These are phyloP conservation scores for Eudemis profundana DNA, from an alignment of 2,888 invertebrate genomes.

Conservation along the genomic window DNA sequence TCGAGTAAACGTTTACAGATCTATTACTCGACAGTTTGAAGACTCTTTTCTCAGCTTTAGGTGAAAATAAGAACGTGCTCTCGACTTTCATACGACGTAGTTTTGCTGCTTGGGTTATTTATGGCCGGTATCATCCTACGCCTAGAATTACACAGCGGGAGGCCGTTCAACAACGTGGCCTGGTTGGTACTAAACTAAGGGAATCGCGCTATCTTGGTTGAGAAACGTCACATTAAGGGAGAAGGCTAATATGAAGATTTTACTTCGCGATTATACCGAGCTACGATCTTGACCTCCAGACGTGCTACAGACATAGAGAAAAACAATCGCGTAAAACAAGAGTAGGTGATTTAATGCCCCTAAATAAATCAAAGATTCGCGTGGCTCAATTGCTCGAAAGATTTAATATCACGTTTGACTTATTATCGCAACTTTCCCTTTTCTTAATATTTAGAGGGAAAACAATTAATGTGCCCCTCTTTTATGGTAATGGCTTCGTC, in stretches of 20 bases:
- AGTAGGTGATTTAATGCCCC: too few species aligned
- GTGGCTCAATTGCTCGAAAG: neutral
- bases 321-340: neutral
- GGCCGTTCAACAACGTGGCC: slow-evolving; percentile 2
- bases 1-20: too few species aligned
- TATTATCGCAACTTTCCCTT: slow-evolving; percentile 1
- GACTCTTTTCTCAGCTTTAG: too few species aligned
- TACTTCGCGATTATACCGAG: neutral
- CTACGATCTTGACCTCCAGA: neutral
- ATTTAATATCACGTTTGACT: slow-evolving; percentile 12
- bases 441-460: slow-evolving; percentile 16
- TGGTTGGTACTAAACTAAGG: neutral
- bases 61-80: too few species aligned
- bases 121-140: slow-evolving; percentile 22
- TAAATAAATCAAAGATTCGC: neutral
- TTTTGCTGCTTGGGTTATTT: too few species aligned
- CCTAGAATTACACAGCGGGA: slow-evolving; percentile 21
- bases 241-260: neutral
- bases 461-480: slow-evolving; percentile 35
- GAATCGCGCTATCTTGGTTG: neutral
- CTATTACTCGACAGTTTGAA: too few species aligned
- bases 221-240: neutral
- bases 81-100: too few species aligned
- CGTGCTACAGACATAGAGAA: neutral
- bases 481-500: slow-evolving; percentile 27